Conservation (phyloP, 2,113 vertebrate species). For the Anarrhichthys ocellatus region DNA sequence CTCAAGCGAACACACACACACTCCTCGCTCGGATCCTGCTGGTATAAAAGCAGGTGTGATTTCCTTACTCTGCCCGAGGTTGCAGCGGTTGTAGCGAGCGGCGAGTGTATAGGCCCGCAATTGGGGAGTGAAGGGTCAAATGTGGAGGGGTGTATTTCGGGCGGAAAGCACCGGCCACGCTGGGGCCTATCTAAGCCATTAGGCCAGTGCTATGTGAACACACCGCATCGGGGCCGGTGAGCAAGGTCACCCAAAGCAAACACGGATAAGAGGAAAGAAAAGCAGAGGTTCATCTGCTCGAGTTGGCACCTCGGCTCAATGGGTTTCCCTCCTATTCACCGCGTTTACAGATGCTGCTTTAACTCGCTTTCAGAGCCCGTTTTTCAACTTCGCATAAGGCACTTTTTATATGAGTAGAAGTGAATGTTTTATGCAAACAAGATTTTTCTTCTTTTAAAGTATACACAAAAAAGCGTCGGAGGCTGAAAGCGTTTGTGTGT, state of each 20-base stretch:
- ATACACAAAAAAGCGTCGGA: slow-evolving; percentile 52
- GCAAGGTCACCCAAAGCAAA: slow-evolving; percentile 94
- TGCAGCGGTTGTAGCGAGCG: slow-evolving; percentile 1
- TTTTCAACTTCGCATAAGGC: slow-evolving; percentile 48
- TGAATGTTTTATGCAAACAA: slow-evolving; percentile 66
- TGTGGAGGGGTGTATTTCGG: slow-evolving; percentile 28
- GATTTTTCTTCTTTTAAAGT: slow-evolving; percentile 52
- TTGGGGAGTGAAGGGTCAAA: slow-evolving; percentile 35
- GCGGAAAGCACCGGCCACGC: slow-evolving; percentile 35
- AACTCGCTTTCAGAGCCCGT: slow-evolving; percentile 33
- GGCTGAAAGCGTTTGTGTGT: slow-evolving; percentile 43
- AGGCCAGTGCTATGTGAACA: slow-evolving; percentile 77
- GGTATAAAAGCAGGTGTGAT: slow-evolving; percentile 70
- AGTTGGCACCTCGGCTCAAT: slow-evolving; percentile 79
- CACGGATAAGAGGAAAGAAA: slow-evolving; percentile 86
- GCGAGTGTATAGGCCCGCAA: slow-evolving; percentile 3
- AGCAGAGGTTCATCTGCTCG: slow-evolving; percentile 82
- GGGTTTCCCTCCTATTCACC: slow-evolving; percentile 76
- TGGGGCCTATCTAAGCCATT: slow-evolving; percentile 67
- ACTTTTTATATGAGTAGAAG: slow-evolving; percentile 53
- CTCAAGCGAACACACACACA: slow-evolving; percentile 68
- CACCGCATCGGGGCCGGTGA: slow-evolving; percentile 58
- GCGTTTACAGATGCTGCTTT: slow-evolving; percentile 48
- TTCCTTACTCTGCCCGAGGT: slow-evolving; percentile 38
- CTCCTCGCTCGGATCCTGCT: slow-evolving; percentile 65